Evolutionary conservation across 2,113 vertebrate species (phyloP), one percentile per base, ranked within the genome.

Genomic region (Megaleporinus macrocephalus): DNA sequence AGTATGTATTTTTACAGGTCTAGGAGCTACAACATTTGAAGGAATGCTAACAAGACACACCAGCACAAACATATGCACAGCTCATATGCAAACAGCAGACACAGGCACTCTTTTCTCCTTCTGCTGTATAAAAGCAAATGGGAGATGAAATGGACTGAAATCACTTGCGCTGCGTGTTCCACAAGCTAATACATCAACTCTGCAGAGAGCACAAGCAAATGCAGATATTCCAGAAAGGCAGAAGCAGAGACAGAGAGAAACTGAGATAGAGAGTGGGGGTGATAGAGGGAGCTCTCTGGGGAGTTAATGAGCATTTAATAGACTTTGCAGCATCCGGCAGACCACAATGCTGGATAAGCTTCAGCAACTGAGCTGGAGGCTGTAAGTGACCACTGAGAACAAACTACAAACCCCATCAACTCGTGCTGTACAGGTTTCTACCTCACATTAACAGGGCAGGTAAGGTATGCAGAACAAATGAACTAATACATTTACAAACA

Each of bases 71-170:
- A 14, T 72, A 79, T 66, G 49, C 47, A 75, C n/a, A 30, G 51
- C 51, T 78, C 41, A 82, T 36, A 75, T 49, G 79, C 33, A 41
- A 53, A 79, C 49, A 51, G 51, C 27, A 76, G 44, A 65, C 71
- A 73, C 57, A 68, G 22, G 81, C 22, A 69, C 5, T 59, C 72
- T 27, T 18, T 79, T 78, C 49, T 44, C 49, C 55, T 51, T 47
- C 65, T 33, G 33, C 83, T 72, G 84, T 88, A 81, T 86, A 86
- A 87, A 87, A 84, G 80, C 69, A 87, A 91, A 90, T 85, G 86
- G 86, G 85, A 87, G 80, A 83, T 84, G 83, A 86, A 79, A 92
- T 88, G 84, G 53, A 83, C 81, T 85, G 61, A 33, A 61, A 47
- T 79, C 24, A 59, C 66, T 79, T 59, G 51, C 26, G 49, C 49